phyloP scores from a whole-genome alignment of 2,888 invertebrate species.

The Cephus rjabovi region DNA sequence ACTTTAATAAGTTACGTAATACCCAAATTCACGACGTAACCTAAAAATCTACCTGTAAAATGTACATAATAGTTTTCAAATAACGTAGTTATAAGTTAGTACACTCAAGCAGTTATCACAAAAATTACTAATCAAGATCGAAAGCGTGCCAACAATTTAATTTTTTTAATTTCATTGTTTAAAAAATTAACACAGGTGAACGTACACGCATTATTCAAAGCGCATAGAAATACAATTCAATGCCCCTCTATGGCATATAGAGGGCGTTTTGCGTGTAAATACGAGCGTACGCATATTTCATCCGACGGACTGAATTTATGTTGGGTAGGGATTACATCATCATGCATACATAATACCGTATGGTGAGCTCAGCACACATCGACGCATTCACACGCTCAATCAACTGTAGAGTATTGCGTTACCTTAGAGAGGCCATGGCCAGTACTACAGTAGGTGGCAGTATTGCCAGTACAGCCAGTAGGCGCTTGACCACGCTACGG shows the following conservation, averaged over 20 bases:
- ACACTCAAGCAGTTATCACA: no score
- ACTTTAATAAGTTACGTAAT: no score
- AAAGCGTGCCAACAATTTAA: no score
- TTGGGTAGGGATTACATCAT: constrained; percentile 35
- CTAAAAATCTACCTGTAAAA: no score
- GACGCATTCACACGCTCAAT: constrained; percentile 52
- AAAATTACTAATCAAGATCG: no score
- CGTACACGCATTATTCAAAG: no score
- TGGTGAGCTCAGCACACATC: constrained; percentile 29
- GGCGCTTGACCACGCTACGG: constrained; percentile 57
- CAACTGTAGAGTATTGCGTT: constrained; percentile 58
- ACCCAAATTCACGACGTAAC: no score
- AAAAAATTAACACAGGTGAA: no score
- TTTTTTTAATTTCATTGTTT: no score
- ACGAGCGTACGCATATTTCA: background rate
- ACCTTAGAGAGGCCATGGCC: constrained; percentile 52
- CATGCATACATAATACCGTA: constrained; percentile 22
- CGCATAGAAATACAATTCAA: background rate
- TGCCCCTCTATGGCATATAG: background rate
- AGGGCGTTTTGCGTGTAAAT: background rate
- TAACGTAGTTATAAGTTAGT: no score
- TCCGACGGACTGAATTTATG: background rate
- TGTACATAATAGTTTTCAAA: no score
- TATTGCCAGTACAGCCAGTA: no score
- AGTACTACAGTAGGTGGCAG: constrained; percentile 34